phyloP scores from a whole-genome alignment of 2,797 vertebrate species.

The Leuciscus waleckii region DNA sequence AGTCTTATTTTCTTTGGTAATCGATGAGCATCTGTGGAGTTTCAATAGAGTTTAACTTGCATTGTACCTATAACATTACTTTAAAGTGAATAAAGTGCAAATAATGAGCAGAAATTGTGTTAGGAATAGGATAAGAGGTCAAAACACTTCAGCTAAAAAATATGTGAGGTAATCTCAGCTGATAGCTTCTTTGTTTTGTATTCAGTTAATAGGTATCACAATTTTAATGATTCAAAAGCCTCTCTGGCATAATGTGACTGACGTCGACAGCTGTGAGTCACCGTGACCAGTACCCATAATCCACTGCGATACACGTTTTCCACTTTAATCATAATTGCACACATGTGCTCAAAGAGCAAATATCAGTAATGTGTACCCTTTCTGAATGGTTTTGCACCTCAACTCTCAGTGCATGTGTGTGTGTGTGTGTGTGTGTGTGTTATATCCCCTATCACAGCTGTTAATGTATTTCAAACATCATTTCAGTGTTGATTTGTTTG shows the following conservation, averaged over 20 bases:
- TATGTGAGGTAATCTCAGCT: not conserved
- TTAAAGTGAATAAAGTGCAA: conserved; percentile 1
- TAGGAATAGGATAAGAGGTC: not conserved
- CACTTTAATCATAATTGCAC: conserved; percentile 57
- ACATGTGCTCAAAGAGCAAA: conserved; percentile 55
- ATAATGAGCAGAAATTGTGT: not conserved
- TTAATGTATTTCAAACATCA: conserved; percentile 61
- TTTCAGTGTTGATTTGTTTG: conserved; percentile 60
- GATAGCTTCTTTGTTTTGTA: not conserved
- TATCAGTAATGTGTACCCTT: conserved; percentile 49
- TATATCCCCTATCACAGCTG: conserved; percentile 58
- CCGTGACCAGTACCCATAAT: conserved; percentile 52
- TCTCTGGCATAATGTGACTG: conserved; percentile 39
- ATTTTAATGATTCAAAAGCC: conserved; percentile 18
- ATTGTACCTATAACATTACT: not conserved
- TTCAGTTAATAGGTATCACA: conserved; percentile 24
- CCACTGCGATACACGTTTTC: conserved; percentile 48
- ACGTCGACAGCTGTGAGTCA: conserved; percentile 48
- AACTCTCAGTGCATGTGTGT: conserved; percentile 25
- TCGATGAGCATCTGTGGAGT: not conserved
- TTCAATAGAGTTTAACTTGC: not conserved
- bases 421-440: conserved; percentile 16
- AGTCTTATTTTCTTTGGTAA: not conserved
- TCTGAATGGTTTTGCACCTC: conserved; percentile 54
- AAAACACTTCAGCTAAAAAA: not conserved